These are phyloP conservation scores for Molorchus minor DNA, from an alignment of 2,888 invertebrate species.

Conservation along the genomic window DNA sequence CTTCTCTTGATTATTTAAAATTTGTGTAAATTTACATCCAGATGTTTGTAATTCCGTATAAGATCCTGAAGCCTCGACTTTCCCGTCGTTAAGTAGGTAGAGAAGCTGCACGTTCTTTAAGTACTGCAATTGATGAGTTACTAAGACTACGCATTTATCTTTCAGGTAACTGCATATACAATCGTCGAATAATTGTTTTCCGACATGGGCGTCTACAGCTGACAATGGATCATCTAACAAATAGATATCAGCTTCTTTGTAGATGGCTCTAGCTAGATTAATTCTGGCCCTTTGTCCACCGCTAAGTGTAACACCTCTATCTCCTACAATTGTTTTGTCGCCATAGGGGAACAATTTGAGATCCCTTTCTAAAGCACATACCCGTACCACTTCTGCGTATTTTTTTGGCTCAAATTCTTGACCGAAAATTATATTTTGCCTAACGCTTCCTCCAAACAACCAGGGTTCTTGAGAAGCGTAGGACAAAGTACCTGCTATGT, in stretches of 20 bases:
- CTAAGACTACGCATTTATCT: conserved; percentile 74
- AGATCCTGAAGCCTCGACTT: conserved; percentile 69
- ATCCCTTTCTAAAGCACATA: conserved; percentile 76
- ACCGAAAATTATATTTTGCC: conserved; percentile 92
- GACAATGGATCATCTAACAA: conserved; percentile 88
- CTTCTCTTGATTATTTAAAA: conserved; percentile 24
- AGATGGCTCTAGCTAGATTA: conserved; percentile 83
- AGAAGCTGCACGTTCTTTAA: conserved; percentile 68
- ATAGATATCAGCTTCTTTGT: conserved; percentile 83
- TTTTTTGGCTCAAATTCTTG: conserved; percentile 72
- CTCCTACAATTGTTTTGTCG: conserved; percentile 80
- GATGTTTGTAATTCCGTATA: conserved; percentile 75
- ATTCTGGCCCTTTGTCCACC: conserved; percentile 88
- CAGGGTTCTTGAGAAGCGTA: conserved; percentile 88
- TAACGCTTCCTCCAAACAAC: conserved; percentile 81
- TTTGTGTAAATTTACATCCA: conserved; percentile 76
- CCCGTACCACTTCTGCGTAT: conserved; percentile 72
- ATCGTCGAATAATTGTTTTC: conserved; percentile 84
- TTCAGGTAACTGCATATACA: conserved; percentile 73
- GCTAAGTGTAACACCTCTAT: conserved; percentile 75
- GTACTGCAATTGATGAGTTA: conserved; percentile 77
- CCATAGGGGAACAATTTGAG: conserved; percentile 77
- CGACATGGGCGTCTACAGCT: conserved; percentile 88
- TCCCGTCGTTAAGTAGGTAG: conserved; percentile 66
- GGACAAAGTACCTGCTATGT: conserved; percentile 72